A percentile compares a stretch with the other conserved stretches of the same genome.
Conservation (phyloP, 2,113 vertebrate species). For the Morone saxatilis region DNA sequence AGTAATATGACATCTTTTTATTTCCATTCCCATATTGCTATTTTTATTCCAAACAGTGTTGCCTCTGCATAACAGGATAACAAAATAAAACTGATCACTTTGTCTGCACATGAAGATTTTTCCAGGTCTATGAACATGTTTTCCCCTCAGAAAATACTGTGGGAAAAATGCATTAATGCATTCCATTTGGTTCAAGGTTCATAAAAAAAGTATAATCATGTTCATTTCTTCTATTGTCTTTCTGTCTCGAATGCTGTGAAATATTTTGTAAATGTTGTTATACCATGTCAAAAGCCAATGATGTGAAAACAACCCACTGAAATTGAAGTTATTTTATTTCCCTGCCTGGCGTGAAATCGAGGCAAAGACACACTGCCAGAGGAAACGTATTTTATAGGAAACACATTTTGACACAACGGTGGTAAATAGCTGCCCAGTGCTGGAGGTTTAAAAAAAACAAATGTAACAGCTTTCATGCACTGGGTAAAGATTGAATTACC, state of each 20-base stretch:
- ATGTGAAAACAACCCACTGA: conserved; percentile 57
- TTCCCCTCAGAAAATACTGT: neutral
- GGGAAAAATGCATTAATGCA: neutral
- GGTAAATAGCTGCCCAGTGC: conserved; percentile 46
- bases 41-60: neutral
- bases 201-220: neutral
- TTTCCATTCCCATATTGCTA: no score
- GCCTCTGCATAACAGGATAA: neutral
- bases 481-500: conserved; percentile 58
- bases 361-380: conserved; percentile 47
- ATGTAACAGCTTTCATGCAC: conserved; percentile 45
- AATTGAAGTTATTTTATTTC: conserved; percentile 59
- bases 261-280: conserved; percentile 33
- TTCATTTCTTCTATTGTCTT: conserved; percentile 1
- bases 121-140: conserved; percentile 3
- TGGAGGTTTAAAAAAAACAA: conserved; percentile 53
- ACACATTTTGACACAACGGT: conserved; percentile 41
- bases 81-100: neutral
- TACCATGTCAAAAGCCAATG: conserved; percentile 42
- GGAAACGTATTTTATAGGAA: conserved; percentile 61
- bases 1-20: conserved; percentile 12
- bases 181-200: neutral
- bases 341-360: conserved; percentile 64
- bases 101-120: neutral
- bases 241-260: neutral